Conservation (phyloP, 2,113 vertebrate genomes). For the Alces alces region DNA sequence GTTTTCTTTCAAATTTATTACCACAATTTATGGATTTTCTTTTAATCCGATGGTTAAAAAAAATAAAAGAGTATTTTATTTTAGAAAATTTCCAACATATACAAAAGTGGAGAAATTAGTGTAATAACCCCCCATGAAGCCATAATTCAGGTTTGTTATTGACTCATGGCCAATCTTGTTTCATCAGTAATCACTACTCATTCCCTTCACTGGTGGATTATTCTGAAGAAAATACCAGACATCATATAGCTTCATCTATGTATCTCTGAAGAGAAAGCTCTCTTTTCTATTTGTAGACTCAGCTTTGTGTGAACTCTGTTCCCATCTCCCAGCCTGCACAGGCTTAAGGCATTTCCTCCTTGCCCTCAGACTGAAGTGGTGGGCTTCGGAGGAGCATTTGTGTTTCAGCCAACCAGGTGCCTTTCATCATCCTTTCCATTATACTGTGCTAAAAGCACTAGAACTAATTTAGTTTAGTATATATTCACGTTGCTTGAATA, state of each 20-base stretch:
- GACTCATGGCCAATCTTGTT: neutral
- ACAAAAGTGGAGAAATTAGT: neutral
- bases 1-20: neutral
- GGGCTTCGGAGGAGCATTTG: neutral
- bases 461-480: neutral
- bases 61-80: neutral
- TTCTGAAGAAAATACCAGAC: neutral
- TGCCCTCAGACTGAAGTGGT: neutral
- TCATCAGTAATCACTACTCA: neutral
- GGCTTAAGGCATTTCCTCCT: neutral
- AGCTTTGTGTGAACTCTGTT: neutral
- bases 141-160: neutral
- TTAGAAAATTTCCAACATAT: neutral
- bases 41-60: neutral
- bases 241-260: neutral
- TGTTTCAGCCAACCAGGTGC: neutral
- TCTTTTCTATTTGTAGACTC: neutral
- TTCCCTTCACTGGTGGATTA: neutral
- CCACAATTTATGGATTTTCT: neutral
- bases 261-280: neutral
- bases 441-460: neutral
- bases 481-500: neutral
- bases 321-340: neutral
- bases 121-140: neutral
- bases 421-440: neutral